phyloP scores from a whole-genome alignment of 1,140 invertebrate species.

The Cherax destructor region DNA sequence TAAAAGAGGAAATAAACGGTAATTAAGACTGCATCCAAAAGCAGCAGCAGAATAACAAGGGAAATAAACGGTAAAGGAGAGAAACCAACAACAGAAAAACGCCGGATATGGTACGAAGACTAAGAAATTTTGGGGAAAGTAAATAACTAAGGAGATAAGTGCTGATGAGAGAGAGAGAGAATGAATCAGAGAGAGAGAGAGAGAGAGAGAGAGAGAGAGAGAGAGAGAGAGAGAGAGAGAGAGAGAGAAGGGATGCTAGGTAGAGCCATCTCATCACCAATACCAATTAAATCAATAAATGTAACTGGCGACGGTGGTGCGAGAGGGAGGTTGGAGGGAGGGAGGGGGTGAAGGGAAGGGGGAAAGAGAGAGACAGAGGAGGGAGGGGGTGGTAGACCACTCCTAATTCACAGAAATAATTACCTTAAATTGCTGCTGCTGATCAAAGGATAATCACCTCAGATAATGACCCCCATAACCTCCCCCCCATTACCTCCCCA shows the following conservation, averaged over 20 bases:
- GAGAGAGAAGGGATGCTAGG: background rate
- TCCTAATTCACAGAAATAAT: slow-evolving; percentile 35
- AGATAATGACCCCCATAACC: background rate
- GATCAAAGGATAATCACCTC: background rate
- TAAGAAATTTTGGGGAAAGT: background rate
- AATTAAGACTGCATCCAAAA: too few species aligned
- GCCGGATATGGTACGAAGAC: too few species aligned
- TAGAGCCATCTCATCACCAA: slow-evolving; percentile 38
- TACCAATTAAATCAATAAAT: slow-evolving; percentile 53
- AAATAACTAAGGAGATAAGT: background rate
- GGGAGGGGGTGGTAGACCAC: background rate
- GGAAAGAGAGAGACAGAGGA: background rate
- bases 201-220: slow-evolving; percentile 41
- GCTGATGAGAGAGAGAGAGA: background rate
- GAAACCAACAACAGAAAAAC: background rate
- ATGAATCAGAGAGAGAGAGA: slow-evolving; percentile 15
- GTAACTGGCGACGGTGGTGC: slow-evolving; percentile 15
- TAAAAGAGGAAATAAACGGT: too few species aligned
- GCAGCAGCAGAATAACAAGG: too few species aligned
- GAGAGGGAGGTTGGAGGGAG: background rate
- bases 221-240: background rate
- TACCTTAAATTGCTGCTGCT: background rate
- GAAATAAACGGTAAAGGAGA: background rate
- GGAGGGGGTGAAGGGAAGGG: too few species aligned
- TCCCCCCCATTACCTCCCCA: too few species aligned